These are phyloP conservation scores for Ligdia adustata DNA, from an alignment of 2,888 invertebrate species.

Conservation along the genomic window DNA sequence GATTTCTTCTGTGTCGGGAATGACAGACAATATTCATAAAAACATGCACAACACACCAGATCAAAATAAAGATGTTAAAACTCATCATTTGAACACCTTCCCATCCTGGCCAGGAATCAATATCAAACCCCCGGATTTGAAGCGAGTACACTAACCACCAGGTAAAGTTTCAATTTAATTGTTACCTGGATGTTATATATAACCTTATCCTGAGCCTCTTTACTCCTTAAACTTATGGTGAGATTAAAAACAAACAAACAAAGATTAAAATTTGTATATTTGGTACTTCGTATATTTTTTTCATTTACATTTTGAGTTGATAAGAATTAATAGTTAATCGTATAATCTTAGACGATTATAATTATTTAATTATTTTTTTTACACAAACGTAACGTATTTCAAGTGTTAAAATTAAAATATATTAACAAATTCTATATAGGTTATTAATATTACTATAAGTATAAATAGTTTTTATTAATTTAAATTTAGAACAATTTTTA, in stretches of 20 bases:
- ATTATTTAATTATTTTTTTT: slow-evolving; percentile 57
- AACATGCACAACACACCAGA: no score
- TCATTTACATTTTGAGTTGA: slow-evolving; percentile 80
- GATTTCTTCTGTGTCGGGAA: no score
- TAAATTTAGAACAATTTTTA: slow-evolving; percentile 73
- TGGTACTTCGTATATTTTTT: slow-evolving; percentile 83
- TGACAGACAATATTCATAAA: no score
- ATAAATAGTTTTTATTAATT: slow-evolving; percentile 60
- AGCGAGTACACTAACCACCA: no score
- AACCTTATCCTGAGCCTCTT: no score
- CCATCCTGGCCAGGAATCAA: no score
- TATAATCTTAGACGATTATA: slow-evolving; percentile 72
- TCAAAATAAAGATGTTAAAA: no score
- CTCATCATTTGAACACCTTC: no score
- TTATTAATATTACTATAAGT: slow-evolving; percentile 55
- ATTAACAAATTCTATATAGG: slow-evolving; percentile 74
- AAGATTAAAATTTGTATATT: slow-evolving; percentile 84
- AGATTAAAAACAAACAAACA: slow-evolving; percentile 35
- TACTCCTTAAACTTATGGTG: no score
- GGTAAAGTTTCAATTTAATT: no score
- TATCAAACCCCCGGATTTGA: no score
- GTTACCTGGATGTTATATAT: no score
- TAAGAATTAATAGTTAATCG: slow-evolving; percentile 75
- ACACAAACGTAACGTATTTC: slow-evolving; percentile 69
- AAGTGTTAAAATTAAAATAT: slow-evolving; percentile 65